phyloP scores from a whole-genome alignment of 1,140 invertebrate genomes.

The Penaeus vannamei region DNA sequence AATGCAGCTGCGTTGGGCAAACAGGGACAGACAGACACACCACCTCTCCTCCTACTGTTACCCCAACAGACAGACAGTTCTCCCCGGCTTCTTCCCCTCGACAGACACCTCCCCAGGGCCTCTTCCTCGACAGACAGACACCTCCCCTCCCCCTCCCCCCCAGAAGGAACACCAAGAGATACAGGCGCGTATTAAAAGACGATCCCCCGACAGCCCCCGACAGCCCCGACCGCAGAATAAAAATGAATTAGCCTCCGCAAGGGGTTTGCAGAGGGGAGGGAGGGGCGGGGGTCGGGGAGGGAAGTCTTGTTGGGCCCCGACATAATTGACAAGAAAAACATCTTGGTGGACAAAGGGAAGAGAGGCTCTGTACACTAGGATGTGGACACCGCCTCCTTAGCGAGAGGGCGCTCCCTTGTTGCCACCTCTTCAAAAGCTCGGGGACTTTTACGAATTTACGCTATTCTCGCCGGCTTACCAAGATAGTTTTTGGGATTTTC shows the following conservation, averaged over 20 bases:
- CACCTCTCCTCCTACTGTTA: background rate
- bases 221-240: background rate
- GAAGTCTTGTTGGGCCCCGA: background rate
- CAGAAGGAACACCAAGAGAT: no score
- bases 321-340: constrained; percentile 60
- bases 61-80: background rate
- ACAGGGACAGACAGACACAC: no score
- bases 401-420: constrained; percentile 35
- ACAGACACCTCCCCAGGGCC: background rate
- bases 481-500: constrained; percentile 39
- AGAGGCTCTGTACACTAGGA: constrained; percentile 4
- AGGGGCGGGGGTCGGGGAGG: background rate
- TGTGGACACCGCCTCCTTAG: constrained; percentile 53
- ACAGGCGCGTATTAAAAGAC: no score
- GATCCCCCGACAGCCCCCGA: background rate
- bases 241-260: background rate
- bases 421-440: constrained; percentile 9
- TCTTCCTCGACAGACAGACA: no score
- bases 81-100: no score
- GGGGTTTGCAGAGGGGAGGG: background rate
- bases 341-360: constrained; percentile 48
- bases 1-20: no score
- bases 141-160: no score
- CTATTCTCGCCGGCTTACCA: background rate
- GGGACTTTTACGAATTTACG: constrained; percentile 50